phyloP scores from a whole-genome alignment of 2,888 invertebrate genomes.

The Drosophila trichaetosa region DNA sequence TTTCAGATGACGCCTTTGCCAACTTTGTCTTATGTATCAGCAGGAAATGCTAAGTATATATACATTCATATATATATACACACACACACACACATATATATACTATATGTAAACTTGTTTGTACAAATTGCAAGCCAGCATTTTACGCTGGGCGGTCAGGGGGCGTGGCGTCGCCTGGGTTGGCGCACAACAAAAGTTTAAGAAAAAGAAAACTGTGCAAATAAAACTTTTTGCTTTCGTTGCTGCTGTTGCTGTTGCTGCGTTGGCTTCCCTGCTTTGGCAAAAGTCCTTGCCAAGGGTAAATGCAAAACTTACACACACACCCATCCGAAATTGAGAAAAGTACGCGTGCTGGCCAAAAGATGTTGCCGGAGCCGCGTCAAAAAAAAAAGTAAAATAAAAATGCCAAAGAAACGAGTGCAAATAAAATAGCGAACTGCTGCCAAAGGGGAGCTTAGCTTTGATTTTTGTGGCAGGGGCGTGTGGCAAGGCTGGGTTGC shows the following conservation, averaged over 20 bases:
- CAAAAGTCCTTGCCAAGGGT: slow-evolving; percentile 83
- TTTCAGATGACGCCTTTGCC: slow-evolving; percentile 69
- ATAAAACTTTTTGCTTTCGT: slow-evolving; percentile 79
- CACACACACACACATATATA: slow-evolving; percentile 9
- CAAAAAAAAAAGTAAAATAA: slow-evolving; percentile 56
- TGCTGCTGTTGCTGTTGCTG: slow-evolving; percentile 33
- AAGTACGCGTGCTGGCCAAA: slow-evolving; percentile 68
- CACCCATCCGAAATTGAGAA: slow-evolving; percentile 38
- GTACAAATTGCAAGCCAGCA: slow-evolving; percentile 80
- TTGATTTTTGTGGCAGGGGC: slow-evolving; percentile 52
- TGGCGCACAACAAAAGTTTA: slow-evolving; percentile 70
- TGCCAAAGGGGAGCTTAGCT: slow-evolving; percentile 53
- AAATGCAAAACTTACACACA: slow-evolving; percentile 80
- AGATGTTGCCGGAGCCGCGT: slow-evolving; percentile 69
- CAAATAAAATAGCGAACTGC: slow-evolving; percentile 74
- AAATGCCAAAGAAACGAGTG: slow-evolving; percentile 70
- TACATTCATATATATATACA: slow-evolving; percentile 14
- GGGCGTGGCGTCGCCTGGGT: slow-evolving; percentile 1
- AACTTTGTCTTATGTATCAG: slow-evolving; percentile 56
- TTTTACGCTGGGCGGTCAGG: slow-evolving; percentile 46
- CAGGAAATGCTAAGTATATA: slow-evolving; percentile 33
- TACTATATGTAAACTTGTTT: slow-evolving; percentile 56
- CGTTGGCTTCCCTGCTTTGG: slow-evolving; percentile 60
- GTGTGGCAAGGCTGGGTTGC: slow-evolving; percentile 51
- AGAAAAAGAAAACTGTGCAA: slow-evolving; percentile 79